Evolutionary conservation across 2,797 vertebrate species (phyloP), one percentile per base, ranked within the genome.

Genomic region (Eupleurogrammus muticus): DNA sequence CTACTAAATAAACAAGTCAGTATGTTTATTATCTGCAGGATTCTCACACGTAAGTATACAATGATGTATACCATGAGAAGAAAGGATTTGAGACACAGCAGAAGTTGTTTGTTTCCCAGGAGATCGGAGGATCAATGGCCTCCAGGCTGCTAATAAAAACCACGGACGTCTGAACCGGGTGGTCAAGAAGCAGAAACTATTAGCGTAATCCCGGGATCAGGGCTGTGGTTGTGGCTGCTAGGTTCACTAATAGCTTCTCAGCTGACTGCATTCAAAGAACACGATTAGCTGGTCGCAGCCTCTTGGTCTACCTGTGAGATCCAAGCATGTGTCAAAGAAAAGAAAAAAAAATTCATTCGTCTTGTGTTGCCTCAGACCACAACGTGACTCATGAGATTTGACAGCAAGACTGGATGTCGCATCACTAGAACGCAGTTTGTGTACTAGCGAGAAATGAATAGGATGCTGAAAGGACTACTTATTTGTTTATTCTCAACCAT

Each of bases 181-280:
- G n/a, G 71, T 74, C 60, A 74, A 79, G 75, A 75, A 77, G 71
- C 76, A 85, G 34, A 76, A 86, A 82, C 74, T 80, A 59, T 85
- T 86, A 85, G 85, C 62, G 38, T 90, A 90, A 92, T 89, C 87
- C 84, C 73, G 66, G 82, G 86, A 91, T 91, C 88, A 84, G 61
- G 10, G 75, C 63, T 73, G 78, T 0, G 36, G 66, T 69, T 81
- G 79, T 73, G 82, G 77, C 84, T 70, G 77, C 28, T 50, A 55
- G 61, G 73, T 78, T 87, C 81, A 89, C 79, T 88, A 87, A 84
- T 85, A 86, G 84, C 77, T 70, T 57, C 66, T 81, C 51, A 82
- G 70, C 75, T 83, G 83, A 89, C 83, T 46, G 23, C 58, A 75
- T 64, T 84, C 83, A 88, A 69, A 85, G 72, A 84, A 83, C 75